Conservation (phyloP, 2,797 vertebrate genomes). For the Falco biarmicus region DNA sequence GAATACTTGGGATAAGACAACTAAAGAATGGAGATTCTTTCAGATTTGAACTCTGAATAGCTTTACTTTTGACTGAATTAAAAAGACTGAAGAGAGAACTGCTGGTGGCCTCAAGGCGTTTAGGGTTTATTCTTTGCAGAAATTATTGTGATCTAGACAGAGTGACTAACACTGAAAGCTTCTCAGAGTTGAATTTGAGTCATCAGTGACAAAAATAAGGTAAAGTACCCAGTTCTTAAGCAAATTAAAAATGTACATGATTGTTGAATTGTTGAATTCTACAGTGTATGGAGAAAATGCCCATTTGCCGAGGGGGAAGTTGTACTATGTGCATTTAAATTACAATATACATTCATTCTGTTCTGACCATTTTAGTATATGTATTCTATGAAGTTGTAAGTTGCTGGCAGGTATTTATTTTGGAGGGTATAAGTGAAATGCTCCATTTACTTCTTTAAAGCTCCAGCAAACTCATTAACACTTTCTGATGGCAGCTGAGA, state of each 20-base stretch:
- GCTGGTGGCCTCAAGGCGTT: not conserved
- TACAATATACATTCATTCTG: not conserved
- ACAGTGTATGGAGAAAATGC: not conserved
- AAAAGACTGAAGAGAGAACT: not conserved
- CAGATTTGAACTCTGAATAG: not conserved
- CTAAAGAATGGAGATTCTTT: not conserved
- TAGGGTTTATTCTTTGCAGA: not conserved
- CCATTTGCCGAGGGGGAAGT: not conserved
- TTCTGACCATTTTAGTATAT: not conserved
- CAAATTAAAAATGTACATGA: not conserved
- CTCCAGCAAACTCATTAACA: not conserved
- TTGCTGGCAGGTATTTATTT: not conserved
- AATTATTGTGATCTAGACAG: not conserved
- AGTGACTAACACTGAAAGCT: not conserved
- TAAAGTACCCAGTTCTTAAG: not conserved
- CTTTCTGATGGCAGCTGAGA: not conserved
- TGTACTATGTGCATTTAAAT: not conserved
- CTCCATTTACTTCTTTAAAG: not conserved
- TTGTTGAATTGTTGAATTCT: not conserved
- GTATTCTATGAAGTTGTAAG: not conserved
- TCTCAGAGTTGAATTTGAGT: not conserved
- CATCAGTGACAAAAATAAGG: not conserved
- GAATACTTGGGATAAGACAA: not conserved
- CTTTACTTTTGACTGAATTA: constrained; percentile 6
- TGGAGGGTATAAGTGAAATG: not conserved